phyloP scores from a whole-genome alignment of 1,140 invertebrate species.

The Cheumatopsyche charites region DNA sequence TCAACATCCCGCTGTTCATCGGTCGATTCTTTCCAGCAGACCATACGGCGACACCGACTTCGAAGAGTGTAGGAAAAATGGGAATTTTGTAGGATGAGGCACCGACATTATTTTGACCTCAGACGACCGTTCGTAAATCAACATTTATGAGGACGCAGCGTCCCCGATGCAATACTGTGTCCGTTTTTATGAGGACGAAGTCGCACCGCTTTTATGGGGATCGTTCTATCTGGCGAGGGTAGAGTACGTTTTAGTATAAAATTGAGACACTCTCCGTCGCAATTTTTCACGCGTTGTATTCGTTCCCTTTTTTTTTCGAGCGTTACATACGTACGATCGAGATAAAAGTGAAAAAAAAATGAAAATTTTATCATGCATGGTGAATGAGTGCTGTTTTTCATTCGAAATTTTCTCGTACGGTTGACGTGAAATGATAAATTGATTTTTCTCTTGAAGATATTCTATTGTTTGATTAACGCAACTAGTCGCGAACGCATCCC shows the following conservation, averaged over 20 bases:
- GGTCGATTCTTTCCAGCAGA: not conserved
- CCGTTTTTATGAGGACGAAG: no score
- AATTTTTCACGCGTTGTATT: not conserved
- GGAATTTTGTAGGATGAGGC: not conserved
- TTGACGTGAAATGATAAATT: no score
- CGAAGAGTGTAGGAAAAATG: no score
- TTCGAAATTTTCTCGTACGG: no score
- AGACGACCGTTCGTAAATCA: slow-evolving; percentile 33
- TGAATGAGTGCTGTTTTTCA: no score
- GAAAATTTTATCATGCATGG: no score
- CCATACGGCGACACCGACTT: not conserved
- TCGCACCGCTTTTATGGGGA: no score
- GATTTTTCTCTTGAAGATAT: no score
- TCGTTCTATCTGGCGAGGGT: no score
- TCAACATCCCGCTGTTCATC: not conserved
- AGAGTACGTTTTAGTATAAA: not conserved
- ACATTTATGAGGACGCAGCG: slow-evolving; percentile 34
- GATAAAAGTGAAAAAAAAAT: not conserved
- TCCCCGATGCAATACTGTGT: not conserved
- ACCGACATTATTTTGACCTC: slow-evolving; percentile 36
- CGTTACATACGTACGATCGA: not conserved
- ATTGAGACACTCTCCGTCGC: not conserved
- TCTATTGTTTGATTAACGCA: no score
- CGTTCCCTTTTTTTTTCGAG: not conserved
- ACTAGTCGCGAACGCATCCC: slow-evolving; percentile 7